Evolutionary conservation across 2,113 vertebrate genomes (phyloP).

Genomic region (Tragelaphus strepsiceros): DNA sequence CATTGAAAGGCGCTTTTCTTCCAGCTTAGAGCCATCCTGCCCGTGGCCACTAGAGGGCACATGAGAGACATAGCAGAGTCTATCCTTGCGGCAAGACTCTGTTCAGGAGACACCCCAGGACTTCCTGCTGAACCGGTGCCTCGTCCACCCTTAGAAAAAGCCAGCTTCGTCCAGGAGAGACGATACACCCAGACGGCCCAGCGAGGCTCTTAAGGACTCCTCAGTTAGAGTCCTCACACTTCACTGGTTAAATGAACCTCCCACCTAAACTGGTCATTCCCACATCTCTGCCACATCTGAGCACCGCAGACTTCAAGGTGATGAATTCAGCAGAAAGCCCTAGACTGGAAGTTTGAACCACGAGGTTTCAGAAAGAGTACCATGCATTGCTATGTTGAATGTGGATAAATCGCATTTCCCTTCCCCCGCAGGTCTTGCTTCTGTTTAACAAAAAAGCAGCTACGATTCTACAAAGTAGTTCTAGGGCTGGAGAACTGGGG

Average conservation of each 20-base stretch:
- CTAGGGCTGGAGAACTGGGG: fast-evolving
- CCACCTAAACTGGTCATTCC: not conserved
- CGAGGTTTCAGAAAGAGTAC: too few relatives aligned
- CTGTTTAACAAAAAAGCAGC: not conserved
- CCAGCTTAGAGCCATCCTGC: not conserved
- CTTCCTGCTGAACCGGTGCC: fast-evolving
- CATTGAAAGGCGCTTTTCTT: not conserved
- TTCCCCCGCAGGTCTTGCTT: not conserved
- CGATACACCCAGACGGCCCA: not conserved
- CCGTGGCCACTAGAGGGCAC: not conserved
- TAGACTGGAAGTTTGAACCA: not conserved
- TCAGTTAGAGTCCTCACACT: not conserved
- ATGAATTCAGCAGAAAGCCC: not conserved
- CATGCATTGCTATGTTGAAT: too few relatives aligned
- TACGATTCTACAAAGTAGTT: not conserved
- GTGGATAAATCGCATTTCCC: not conserved
- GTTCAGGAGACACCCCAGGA: not conserved
- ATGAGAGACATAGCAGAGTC: not conserved
- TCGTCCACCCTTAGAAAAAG: not conserved
- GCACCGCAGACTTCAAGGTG: not conserved
- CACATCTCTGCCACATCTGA: not conserved
- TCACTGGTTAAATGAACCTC: not conserved
- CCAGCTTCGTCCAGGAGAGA: not conserved
- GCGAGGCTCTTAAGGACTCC: too few relatives aligned
- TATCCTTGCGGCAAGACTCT: not conserved